Conservation (phyloP, 2,888 invertebrate species). For the Oscheius sp. region DNA sequence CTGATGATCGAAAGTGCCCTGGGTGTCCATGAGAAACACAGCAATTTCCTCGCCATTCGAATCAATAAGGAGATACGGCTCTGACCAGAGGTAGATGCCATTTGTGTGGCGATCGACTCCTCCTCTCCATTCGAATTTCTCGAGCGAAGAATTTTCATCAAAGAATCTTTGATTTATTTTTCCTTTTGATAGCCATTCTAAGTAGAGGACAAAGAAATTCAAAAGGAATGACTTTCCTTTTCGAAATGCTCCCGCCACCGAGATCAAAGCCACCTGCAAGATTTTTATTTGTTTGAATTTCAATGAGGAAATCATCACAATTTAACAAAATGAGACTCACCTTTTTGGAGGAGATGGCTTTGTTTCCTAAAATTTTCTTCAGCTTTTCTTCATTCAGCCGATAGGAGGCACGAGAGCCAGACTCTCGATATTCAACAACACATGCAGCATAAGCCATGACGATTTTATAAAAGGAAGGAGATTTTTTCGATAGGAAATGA, state of each 20-base stretch:
- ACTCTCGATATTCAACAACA: not conserved
- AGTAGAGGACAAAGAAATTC: constrained; percentile 91
- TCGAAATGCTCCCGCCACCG: constrained; percentile 77
- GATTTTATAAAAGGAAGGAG: too few species aligned
- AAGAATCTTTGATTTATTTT: constrained; percentile 7
- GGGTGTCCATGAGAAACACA: constrained; percentile 88
- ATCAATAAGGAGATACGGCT: constrained; percentile 80
- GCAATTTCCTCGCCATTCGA: constrained; percentile 71
- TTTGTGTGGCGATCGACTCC: constrained; percentile 71
- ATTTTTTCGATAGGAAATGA: too few species aligned
- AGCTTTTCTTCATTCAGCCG: not conserved
- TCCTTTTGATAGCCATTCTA: constrained; percentile 79
- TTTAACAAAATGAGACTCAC: not conserved
- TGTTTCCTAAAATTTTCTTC: not conserved
- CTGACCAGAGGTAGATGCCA: constrained; percentile 94
- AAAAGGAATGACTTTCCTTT: constrained; percentile 70
- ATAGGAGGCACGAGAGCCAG: not conserved
- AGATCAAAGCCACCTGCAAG: constrained; percentile 83
- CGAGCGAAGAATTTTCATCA: constrained; percentile 20
- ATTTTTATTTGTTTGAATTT: not conserved
- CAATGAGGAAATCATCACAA: too few species aligned
- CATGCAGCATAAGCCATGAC: constrained; percentile 8
- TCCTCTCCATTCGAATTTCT: constrained; percentile 48
- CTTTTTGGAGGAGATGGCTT: not conserved
- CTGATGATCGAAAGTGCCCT: constrained; percentile 93